These are phyloP conservation scores for Papilio polyxenes DNA, from an alignment of 1,140 invertebrate genomes.

Conservation along the genomic window DNA sequence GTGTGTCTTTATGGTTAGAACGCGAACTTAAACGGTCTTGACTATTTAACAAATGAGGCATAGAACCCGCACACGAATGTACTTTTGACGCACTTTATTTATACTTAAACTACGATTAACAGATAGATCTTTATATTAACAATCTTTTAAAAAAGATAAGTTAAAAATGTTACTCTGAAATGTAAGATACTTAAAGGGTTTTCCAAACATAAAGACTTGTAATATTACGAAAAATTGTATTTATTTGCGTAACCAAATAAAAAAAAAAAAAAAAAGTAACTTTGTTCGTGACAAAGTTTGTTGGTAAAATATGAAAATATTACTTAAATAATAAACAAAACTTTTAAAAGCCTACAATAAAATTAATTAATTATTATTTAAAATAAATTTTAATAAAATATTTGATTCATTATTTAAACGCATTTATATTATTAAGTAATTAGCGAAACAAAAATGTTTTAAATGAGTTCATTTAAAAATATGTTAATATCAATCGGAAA, in stretches of 20 bases:
- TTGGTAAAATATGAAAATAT: too few relatives aligned
- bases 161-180: too few relatives aligned
- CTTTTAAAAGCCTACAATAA: background rate
- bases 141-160: background rate
- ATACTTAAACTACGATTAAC: background rate
- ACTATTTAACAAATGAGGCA: conserved; percentile 43
- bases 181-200: too few relatives aligned
- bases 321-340: background rate
- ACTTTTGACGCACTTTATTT: conserved; percentile 9
- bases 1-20: conserved; percentile 48
- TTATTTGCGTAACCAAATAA: too few relatives aligned
- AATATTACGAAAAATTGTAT: too few relatives aligned
- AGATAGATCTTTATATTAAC: background rate
- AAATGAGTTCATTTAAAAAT: background rate
- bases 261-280: too few relatives aligned
- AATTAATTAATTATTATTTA: background rate
- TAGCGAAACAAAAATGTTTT: background rate
- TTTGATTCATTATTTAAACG: background rate
- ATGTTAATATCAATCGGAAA: background rate
- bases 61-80: conserved; percentile 40
- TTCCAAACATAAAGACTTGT: too few relatives aligned
- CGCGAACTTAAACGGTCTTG: conserved; percentile 44
- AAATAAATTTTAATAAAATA: too few relatives aligned
- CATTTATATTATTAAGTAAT: background rate
- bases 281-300: too few relatives aligned